Percentiles rank a stretch among this genome's conserved stretches.
Evolutionary conservation across 2,797 vertebrate species (phyloP).

Genomic region (Poeciliopsis infans): DNA sequence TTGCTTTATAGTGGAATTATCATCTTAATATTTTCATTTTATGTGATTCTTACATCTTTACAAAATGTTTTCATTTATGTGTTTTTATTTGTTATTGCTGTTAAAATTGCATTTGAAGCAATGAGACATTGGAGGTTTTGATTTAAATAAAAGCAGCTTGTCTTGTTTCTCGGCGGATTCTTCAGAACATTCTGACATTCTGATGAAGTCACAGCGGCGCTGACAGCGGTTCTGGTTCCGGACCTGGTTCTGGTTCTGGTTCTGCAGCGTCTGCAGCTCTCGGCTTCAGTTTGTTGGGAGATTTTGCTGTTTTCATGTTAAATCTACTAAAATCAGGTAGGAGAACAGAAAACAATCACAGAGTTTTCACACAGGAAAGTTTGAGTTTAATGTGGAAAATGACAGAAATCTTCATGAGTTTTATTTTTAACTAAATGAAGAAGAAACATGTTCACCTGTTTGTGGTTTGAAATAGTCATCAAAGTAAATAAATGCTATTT

Average conservation of each 20-base stretch:
- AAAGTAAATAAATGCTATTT: neutral
- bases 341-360: neutral
- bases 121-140: neutral
- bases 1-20: neutral
- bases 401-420: neutral
- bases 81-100: neutral
- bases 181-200: neutral
- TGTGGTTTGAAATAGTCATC: neutral
- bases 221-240: neutral
- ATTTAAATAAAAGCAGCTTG: neutral
- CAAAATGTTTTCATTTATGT: neutral
- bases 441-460: neutral
- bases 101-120: too few relatives aligned
- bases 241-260: neutral
- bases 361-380: neutral
- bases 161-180: neutral
- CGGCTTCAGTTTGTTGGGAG: neutral
- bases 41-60: neutral
- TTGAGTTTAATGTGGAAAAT: neutral
- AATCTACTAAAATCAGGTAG: neutral
- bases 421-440: neutral
- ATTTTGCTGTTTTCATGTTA: neutral
- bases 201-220: neutral
- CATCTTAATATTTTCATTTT: neutral
- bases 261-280: constrained; percentile 1